Evolutionary conservation across 2,113 vertebrate species (phyloP), one percentile per base, ranked within the genome.

Genomic region (Megaceryle torquata): DNA sequence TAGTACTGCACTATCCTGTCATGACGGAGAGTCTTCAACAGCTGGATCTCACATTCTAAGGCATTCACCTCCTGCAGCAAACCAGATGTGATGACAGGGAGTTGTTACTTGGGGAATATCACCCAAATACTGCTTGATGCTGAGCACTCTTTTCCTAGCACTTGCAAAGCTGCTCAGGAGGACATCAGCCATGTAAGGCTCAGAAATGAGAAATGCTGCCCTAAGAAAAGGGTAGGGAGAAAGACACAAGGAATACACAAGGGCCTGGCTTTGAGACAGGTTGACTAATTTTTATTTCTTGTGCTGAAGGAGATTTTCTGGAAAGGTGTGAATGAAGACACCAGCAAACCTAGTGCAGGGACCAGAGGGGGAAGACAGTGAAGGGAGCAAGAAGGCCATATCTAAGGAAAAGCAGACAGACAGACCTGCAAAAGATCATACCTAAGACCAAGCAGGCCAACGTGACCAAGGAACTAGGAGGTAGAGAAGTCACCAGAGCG

Each of bases 1-100:
- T 99, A 99, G 97, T 99, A 99, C 97, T 99, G 99, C 60, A 99
- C 99, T 5, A 99, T 99, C 68, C 99, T 98, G 65, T 99, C 98
- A 0, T 99, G 99, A 21, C 97, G 98, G 68, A 99, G 98, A 57
- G 99, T 99, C 97, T 99, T 99, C 96, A 99, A 95, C 91, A 99
- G 98, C 98, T 99, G 99, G 70, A 99, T 99, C 98, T 99, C 99
- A 96, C 99, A 99, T 97, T 99, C 99, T 20, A 99, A 97, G 78
- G 99, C 99, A 24, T 98, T 99, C 95, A 99, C 99, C 93, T 99
- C 99, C 99, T 99, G 69, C 14, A 95, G 68, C 11, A 72, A 53
- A 77, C 63, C 69, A 96, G 53, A 76, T 54, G 0, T 79, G 59
- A 31, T 0, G 5, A 46, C 77, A 48, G n/a, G 37, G 21, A 84